A percentile compares a stretch with the other conserved stretches of the same genome.
These are phyloP conservation scores for Cetoscarus ocellatus DNA, from an alignment of 2,797 vertebrate species.

Conservation along the genomic window DNA sequence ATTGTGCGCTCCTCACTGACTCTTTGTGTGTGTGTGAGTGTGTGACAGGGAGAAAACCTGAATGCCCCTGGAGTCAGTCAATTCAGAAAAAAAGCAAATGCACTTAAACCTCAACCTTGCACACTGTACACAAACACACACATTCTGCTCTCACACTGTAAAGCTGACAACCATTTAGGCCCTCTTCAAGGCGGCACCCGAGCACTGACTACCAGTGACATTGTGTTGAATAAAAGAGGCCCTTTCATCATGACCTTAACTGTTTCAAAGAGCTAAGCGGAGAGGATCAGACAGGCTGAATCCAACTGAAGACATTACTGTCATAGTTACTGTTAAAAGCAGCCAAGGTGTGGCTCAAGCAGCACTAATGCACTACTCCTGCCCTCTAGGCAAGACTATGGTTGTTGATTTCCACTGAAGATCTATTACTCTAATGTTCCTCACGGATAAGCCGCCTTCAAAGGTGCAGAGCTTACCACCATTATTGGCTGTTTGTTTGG, in stretches of 20 bases:
- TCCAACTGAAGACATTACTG: slow-evolving; percentile 77
- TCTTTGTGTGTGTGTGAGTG: slow-evolving; percentile 71
- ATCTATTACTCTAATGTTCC: slow-evolving; percentile 74
- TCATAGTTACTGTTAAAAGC: slow-evolving; percentile 73
- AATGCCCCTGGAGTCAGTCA: slow-evolving; percentile 76
- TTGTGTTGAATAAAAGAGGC: slow-evolving; percentile 77
- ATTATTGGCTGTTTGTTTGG: slow-evolving; percentile 72
- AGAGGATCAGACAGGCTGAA: slow-evolving; percentile 76
- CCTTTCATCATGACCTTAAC: slow-evolving; percentile 78
- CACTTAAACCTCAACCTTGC: slow-evolving; percentile 70
- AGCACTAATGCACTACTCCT: slow-evolving; percentile 50
- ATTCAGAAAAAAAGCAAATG: slow-evolving; percentile 78
- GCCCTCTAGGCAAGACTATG: slow-evolving; percentile 63
- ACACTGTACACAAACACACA: slow-evolving; percentile 41
- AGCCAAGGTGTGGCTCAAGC: slow-evolving; percentile 72
- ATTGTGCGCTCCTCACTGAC: slow-evolving; percentile 87
- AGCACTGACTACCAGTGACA: slow-evolving; percentile 73
- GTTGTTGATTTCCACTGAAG: slow-evolving; percentile 69
- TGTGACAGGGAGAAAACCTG: slow-evolving; percentile 72
- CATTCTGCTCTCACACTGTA: slow-evolving; percentile 31
- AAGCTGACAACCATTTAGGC: slow-evolving; percentile 68
- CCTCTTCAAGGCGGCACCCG: slow-evolving; percentile 67
- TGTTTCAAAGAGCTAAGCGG: slow-evolving; percentile 77
- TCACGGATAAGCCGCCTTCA: slow-evolving; percentile 71
- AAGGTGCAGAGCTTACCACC: slow-evolving; percentile 61